Evolutionary conservation across 2,797 vertebrate genomes (phyloP), one percentile per base, ranked within the genome.

Genomic region (Amniataba percoides): DNA sequence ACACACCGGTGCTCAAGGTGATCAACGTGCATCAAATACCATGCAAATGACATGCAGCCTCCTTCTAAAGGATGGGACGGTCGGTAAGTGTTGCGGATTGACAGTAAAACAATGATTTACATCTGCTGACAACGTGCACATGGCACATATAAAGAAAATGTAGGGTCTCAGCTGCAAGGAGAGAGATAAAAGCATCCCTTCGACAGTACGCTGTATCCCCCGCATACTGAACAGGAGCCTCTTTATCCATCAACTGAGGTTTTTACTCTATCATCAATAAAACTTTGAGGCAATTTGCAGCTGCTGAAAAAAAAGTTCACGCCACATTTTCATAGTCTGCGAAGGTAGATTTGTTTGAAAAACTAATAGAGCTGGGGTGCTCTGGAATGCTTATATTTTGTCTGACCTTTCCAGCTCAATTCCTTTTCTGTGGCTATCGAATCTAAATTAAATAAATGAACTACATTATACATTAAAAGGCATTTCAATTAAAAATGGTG

Each of bases 361-460:
- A 89, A 80, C 80, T 80, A 91, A 90, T 83, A 66, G 68, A 73
- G 84, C 61, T n/a, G 40, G 49, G 45, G 72, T 45, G 71, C 76
- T 70, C 61, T 63, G 63, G 74, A 89, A 92, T 87, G 81, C 83
- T 89, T 74, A 87, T 85, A 86, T 81, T 87, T 86, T 36, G 60
- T 64, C 65, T 89, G 86, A 92, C 90, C 88, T 93, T 92, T 93
- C 77, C 85, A 82, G 81, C 85, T 90, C 75, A 82, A 83, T 91
- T 90, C 61, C 58, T 80, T 89, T 88, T 90, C 85, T 34, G 46
- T 49, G 74, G 78, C 84, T 75, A 87, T 87, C 69, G 64, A 86
- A 88, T 89, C 82, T 79, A 89, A 92, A 92, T 90, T 87, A 87
- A 92, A 94, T 86, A 90, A 92, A 93, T 89, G 76, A 90, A 89